Evolutionary conservation across 2,797 vertebrate species (phyloP), one percentile per base, ranked within the genome.

Genomic region (Octomys mimax): DNA sequence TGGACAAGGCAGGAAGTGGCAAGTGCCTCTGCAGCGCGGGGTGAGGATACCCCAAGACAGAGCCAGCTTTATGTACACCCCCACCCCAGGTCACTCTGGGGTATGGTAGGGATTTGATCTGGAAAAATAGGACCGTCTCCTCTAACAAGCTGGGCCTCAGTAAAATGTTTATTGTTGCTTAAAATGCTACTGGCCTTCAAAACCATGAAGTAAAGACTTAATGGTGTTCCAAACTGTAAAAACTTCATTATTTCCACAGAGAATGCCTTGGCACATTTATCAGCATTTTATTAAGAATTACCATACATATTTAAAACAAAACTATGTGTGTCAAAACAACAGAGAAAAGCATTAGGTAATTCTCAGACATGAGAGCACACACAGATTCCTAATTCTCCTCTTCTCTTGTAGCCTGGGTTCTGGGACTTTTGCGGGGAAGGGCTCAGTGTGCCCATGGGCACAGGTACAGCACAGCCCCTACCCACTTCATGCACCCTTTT

Each of bases 221-320:
- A 95, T 21, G 90, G 78, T 57, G 82, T 94, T 90, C 87, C 54
- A 62, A 66, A 96, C 59, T 28, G 62, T 71, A 84, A 96, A 95
- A 95, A 64, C 93, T 80, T 95, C 84, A 86, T 95, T 94, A 96
- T 96, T 97, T 87, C 85, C 84, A 92, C 0, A 39, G 87, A 94
- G 91, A 84, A 82, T 0, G 85, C 87, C 86, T 87, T 70, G 88
- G 90, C 80, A 91, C 71, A 49, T 87, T 87, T 49, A 92, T 80
- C 94, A 95, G 87, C 42, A 73, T 85, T 93, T 96, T 96, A 96
- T 91, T 94, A 95, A 88, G 85, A 95, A 87, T 66, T 42, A 91
- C 49, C 57, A 85, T 75, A 87, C 54, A 77, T 83, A 94, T 79
- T 92, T 96, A 94, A 96, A 95, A 94, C 93, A 96, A 95, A 97